Evolutionary conservation across 2,888 invertebrate genomes (phyloP).

Genomic region (Trisateles emortualis): DNA sequence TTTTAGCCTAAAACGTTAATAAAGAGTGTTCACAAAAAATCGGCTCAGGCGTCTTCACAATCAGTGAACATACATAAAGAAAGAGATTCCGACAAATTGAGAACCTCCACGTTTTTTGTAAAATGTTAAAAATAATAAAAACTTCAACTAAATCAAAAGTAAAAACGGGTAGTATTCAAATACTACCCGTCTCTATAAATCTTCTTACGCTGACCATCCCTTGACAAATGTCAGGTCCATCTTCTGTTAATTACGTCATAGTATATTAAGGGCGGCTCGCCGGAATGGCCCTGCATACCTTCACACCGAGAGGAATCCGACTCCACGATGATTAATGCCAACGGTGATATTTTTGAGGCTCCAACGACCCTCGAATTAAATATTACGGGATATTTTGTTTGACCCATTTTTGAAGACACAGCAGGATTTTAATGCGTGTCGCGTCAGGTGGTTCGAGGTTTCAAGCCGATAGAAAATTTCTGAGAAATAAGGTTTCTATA

Average conservation of each 20-base stretch:
- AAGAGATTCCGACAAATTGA: too few relatives aligned
- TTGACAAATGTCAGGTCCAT: conserved; percentile 30
- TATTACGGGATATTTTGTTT: conserved; percentile 28
- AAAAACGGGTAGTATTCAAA: too few relatives aligned
- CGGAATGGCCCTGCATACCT: conserved; percentile 42
- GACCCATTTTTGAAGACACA: neutral
- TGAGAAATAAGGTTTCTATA: too few relatives aligned
- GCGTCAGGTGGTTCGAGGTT: too few relatives aligned
- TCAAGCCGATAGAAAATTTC: too few relatives aligned
- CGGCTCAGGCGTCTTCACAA: too few relatives aligned
- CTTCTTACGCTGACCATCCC: neutral
- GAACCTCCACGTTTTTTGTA: too few relatives aligned
- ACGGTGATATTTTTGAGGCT: conserved; percentile 45
- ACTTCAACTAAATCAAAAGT: too few relatives aligned
- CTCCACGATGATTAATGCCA: conserved; percentile 44
- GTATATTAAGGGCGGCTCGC: conserved; percentile 40
- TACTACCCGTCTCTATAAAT: neutral
- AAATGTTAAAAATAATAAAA: too few relatives aligned
- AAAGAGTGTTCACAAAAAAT: too few relatives aligned
- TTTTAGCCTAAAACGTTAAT: too few relatives aligned
- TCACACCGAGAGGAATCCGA: conserved; percentile 43
- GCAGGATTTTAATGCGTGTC: neutral
- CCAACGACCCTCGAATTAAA: conserved; percentile 29
- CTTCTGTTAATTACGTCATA: conserved; percentile 42
- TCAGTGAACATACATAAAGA: too few relatives aligned